phyloP scores from a whole-genome alignment of 2,797 vertebrate genomes.

The Onychomys torridus region DNA sequence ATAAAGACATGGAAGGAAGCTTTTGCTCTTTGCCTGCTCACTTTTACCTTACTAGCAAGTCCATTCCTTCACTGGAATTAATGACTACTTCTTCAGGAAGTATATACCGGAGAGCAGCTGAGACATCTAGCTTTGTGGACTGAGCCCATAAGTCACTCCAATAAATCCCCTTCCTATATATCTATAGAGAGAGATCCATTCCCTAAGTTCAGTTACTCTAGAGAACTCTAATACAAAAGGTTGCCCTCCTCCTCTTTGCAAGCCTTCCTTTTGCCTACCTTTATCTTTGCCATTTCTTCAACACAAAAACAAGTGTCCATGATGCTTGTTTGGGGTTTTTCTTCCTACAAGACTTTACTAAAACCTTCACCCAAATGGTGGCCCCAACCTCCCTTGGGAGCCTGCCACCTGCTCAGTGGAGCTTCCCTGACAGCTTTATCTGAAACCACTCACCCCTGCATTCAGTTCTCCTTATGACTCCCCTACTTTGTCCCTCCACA shows the following conservation, averaged over 20 bases:
- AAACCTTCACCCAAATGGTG: neutral
- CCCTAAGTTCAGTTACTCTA: neutral
- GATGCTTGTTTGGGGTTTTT: neutral
- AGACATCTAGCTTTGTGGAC: neutral
- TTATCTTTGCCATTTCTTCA: neutral
- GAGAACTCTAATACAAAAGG: neutral
- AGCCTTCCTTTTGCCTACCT: neutral
- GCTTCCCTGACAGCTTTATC: neutral
- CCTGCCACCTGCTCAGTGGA: neutral
- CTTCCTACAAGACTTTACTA: neutral
- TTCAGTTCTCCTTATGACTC: neutral
- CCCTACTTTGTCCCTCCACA: neutral
- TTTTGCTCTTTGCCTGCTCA: neutral
- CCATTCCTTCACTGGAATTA: neutral
- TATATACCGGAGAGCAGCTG: neutral
- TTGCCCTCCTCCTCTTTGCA: neutral
- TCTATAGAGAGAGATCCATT: neutral
- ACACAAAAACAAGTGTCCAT: neutral
- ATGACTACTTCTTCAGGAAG: neutral
- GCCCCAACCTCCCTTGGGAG: neutral
- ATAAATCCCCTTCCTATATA: neutral
- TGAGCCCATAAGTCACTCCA: neutral
- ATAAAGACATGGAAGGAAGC: neutral
- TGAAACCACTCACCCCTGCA: neutral
- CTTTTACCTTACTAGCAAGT: neutral